Evolutionary conservation across 2,113 vertebrate species (phyloP).

Genomic region (Damaliscus lunatus): DNA sequence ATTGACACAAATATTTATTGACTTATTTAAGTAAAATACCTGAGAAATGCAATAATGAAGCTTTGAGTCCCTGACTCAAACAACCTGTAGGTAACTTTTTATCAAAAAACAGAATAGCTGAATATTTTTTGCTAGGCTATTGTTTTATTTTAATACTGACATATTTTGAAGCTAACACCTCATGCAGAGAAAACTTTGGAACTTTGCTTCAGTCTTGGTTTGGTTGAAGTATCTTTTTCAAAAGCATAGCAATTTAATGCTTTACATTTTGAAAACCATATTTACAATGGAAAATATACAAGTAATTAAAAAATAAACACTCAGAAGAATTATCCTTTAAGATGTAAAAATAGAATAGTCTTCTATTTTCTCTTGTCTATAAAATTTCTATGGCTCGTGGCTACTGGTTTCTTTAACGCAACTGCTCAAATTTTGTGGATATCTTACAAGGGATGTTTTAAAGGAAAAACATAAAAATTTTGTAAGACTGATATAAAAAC

Average conservation of each 20-base stretch:
- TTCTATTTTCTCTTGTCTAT: not conserved
- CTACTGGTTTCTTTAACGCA: not conserved
- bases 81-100: not conserved
- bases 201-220: slow-evolving; percentile 28
- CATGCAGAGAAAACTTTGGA: slow-evolving; percentile 24
- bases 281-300: slow-evolving; percentile 45
- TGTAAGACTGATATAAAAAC: not conserved
- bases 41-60: not conserved
- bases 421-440: not conserved
- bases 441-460: slow-evolving; percentile 28
- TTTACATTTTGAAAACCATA: slow-evolving; percentile 38
- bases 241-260: slow-evolving; percentile 30
- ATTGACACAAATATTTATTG: not conserved
- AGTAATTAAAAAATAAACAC: slow-evolving; percentile 49
- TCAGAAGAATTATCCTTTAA: slow-evolving; percentile 13
- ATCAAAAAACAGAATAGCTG: not conserved
- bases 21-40: slow-evolving; percentile 18
- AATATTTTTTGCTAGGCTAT: not conserved
- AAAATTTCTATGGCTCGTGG: slow-evolving; percentile 5
- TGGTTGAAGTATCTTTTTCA: slow-evolving; percentile 41
- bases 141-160: not conserved
- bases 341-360: not conserved
- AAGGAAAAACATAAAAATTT: slow-evolving; percentile 32
- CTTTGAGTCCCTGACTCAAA: not conserved
- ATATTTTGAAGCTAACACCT: slow-evolving; percentile 42